These are phyloP conservation scores for Palythoa grandis DNA, from an alignment of 92 coral and sea anemone genomes.

Conservation along the genomic window DNA sequence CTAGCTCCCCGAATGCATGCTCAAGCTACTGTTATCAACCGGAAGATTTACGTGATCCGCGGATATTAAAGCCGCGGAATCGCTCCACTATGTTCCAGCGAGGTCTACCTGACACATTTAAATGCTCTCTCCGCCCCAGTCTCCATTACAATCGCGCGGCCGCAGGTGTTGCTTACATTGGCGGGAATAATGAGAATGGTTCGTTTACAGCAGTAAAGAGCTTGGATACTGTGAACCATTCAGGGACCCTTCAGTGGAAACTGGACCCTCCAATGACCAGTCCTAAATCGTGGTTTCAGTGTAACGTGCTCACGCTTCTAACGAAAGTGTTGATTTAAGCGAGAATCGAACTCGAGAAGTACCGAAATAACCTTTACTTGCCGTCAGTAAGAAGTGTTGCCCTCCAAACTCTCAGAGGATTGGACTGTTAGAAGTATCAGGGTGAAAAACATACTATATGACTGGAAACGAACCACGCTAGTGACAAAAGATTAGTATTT, in stretches of 20 bases:
- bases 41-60: constrained; percentile 67
- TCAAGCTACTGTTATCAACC: constrained; percentile 55
- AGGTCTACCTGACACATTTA: constrained; percentile 61
- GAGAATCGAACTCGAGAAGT: background rate
- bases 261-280: constrained; percentile 45
- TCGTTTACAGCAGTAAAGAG: constrained; percentile 60
- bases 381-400: too few relatives aligned
- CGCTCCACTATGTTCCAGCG: constrained; percentile 67
- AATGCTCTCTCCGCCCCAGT: constrained; percentile 68
- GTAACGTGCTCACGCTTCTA: constrained; percentile 56
- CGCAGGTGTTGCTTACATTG: constrained; percentile 65
- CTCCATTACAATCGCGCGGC: constrained; percentile 69
- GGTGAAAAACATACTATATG: too few relatives aligned
- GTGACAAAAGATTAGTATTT: too few relatives aligned
- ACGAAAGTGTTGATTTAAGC: constrained; percentile 17
- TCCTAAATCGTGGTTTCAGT: constrained; percentile 64
- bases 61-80: constrained; percentile 60
- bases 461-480: too few relatives aligned
- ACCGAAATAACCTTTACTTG: background rate
- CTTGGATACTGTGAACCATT: constrained; percentile 37
- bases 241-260: constrained; percentile 52
- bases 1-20: constrained; percentile 52
- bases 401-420: too few relatives aligned
- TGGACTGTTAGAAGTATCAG: too few relatives aligned
- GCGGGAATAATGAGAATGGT: constrained; percentile 62